Percentiles rank a stretch among this genome's conserved stretches.
These are phyloP conservation scores for Cebus imitator DNA, from an alignment of 2,113 vertebrate species.

Conservation along the genomic window DNA sequence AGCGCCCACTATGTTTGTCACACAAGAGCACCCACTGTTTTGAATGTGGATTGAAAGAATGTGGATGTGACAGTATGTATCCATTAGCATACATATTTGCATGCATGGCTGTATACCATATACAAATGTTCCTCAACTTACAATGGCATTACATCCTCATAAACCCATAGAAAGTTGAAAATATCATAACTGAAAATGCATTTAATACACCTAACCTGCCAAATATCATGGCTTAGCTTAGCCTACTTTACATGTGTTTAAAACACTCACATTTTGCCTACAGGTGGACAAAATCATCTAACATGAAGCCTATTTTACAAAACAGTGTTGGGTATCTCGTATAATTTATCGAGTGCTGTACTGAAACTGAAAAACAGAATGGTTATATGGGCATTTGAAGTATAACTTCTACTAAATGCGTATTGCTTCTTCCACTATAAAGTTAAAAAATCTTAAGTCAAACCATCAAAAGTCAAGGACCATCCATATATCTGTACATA, in stretches of 20 bases:
- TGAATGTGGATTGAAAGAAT: too few species aligned
- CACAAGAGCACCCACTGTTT: neutral
- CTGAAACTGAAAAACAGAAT: neutral
- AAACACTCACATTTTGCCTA: neutral
- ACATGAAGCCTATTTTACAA: neutral
- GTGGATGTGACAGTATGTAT: neutral
- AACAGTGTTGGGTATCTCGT: neutral
- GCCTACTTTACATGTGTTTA: neutral
- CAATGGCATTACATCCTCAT: neutral
- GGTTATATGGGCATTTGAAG: neutral
- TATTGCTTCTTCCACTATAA: neutral
- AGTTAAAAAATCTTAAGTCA: neutral
- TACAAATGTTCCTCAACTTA: neutral
- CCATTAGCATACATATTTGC: neutral
- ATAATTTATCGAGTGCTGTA: neutral
- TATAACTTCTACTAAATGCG: neutral
- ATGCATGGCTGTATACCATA: neutral
- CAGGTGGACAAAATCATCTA: neutral
- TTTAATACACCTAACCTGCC: neutral
- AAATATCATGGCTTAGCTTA: neutral
- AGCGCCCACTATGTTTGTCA: neutral
- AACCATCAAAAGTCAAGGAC: neutral
- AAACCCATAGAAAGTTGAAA: neutral
- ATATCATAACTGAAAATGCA: neutral
- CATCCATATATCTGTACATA: neutral